Evolutionary conservation across 2,888 invertebrate genomes (phyloP).

Genomic region (Dexiosoma caninum): DNA sequence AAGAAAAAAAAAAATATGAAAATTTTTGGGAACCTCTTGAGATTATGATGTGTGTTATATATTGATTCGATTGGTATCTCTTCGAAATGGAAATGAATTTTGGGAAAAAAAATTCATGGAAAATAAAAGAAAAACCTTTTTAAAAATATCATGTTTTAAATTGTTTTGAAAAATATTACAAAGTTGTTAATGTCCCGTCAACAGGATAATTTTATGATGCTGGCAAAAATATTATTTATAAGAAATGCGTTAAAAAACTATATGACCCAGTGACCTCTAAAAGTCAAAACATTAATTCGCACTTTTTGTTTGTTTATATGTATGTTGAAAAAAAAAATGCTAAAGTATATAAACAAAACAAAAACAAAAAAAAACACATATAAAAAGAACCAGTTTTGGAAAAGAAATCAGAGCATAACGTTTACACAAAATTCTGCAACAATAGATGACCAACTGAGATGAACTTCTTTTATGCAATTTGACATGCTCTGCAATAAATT

Average conservation of each 20-base stretch:
- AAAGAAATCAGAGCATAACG: slow-evolving; percentile 49
- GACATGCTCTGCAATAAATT: slow-evolving; percentile 60
- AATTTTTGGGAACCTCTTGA: neutral
- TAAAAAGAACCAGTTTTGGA: slow-evolving; percentile 14
- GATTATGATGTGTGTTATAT: slow-evolving; percentile 11
- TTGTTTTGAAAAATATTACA: too few relatives aligned
- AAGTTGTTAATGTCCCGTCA: neutral
- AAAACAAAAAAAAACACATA: slow-evolving; percentile 3
- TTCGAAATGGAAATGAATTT: neutral
- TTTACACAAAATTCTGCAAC: slow-evolving; percentile 23
- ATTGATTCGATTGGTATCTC: neutral
- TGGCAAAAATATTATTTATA: neutral
- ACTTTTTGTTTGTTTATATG: neutral
- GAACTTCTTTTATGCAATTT: slow-evolving; percentile 40
- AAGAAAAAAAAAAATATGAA: neutral
- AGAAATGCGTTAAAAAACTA: neutral
- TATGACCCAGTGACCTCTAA: slow-evolving; percentile 49
- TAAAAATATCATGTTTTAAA: too few relatives aligned
- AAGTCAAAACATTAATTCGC: slow-evolving; percentile 50
- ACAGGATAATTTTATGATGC: neutral
- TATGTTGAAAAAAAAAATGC: neutral
- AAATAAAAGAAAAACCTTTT: too few relatives aligned
- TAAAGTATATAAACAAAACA: too few relatives aligned
- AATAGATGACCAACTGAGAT: slow-evolving; percentile 43
- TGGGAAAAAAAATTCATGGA: neutral